phyloP scores from a whole-genome alignment of 2,113 vertebrate species.

The Saccopteryx leptura region DNA sequence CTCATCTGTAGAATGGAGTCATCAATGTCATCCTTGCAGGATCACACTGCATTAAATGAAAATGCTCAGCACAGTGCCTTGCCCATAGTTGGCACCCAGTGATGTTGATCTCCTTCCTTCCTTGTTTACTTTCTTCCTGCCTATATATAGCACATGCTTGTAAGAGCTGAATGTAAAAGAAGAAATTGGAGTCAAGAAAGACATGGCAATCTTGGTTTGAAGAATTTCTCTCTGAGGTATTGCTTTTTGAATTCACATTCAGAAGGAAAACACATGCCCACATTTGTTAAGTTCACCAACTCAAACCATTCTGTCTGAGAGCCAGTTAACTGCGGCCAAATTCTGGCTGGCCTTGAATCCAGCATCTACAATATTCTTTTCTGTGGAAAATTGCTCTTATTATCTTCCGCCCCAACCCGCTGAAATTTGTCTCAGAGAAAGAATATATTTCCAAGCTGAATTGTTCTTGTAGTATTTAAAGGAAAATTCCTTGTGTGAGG shows the following conservation, averaged over 20 bases:
- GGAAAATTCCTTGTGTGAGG: constrained; percentile 31
- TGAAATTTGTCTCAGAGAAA: constrained; percentile 27
- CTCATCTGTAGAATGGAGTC: background rate
- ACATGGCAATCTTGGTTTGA: background rate
- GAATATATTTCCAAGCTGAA: background rate
- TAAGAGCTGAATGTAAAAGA: constrained; percentile 32
- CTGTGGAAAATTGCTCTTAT: constrained; percentile 1
- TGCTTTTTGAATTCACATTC: background rate
- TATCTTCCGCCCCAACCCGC: background rate
- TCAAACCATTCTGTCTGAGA: constrained; percentile 8
- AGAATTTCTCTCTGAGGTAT: background rate
- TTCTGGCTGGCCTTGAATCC: background rate
- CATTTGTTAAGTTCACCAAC: background rate
- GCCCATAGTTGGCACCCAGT: background rate
- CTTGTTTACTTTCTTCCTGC: background rate
- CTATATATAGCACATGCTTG: background rate
- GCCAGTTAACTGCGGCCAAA: background rate
- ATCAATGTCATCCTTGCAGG: background rate
- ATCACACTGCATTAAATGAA: background rate
- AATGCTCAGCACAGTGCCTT: background rate
- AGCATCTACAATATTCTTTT: constrained; percentile 38
- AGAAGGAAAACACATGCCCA: background rate
- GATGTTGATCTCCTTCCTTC: background rate
- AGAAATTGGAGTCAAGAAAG: background rate
- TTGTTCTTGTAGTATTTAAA: background rate